phyloP scores from a whole-genome alignment of 2,113 vertebrate species.

The Dipodomys stephensi region DNA sequence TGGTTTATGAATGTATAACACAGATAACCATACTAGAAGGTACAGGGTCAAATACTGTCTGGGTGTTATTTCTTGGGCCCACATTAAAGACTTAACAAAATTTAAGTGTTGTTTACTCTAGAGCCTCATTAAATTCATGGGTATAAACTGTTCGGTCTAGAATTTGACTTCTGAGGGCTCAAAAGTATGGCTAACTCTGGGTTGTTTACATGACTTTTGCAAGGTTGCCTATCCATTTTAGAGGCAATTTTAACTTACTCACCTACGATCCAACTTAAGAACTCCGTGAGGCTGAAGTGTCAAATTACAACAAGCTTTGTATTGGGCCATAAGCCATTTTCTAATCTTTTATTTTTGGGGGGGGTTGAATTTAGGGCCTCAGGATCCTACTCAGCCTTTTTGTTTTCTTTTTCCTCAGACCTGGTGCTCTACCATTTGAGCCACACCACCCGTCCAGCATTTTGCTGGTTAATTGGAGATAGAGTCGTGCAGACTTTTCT shows the following conservation, averaged over 20 bases:
- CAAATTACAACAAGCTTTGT: background rate
- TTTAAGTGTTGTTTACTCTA: slow-evolving; percentile 4
- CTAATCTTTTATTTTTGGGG: background rate
- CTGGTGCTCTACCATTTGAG: no score
- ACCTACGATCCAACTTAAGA: background rate
- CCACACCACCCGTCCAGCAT: no score
- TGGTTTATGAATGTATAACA: background rate
- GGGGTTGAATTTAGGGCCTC: no score
- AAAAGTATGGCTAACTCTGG: background rate
- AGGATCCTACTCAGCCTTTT: no score
- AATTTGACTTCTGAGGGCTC: background rate
- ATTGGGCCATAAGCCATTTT: background rate
- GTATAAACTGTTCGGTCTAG: background rate
- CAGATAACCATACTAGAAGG: background rate
- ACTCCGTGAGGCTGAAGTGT: no score
- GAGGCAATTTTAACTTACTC: background rate
- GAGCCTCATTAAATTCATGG: background rate
- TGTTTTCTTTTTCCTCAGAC: no score
- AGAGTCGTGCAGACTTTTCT: no score
- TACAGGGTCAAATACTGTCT: background rate
- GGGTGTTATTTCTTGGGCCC: background rate
- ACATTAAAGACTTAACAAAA: background rate
- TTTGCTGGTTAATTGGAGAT: no score
- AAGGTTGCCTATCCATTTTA: background rate
- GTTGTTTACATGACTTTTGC: background rate